These are phyloP conservation scores for Torymus auratus DNA, from an alignment of 2,888 invertebrate genomes.

Conservation along the genomic window DNA sequence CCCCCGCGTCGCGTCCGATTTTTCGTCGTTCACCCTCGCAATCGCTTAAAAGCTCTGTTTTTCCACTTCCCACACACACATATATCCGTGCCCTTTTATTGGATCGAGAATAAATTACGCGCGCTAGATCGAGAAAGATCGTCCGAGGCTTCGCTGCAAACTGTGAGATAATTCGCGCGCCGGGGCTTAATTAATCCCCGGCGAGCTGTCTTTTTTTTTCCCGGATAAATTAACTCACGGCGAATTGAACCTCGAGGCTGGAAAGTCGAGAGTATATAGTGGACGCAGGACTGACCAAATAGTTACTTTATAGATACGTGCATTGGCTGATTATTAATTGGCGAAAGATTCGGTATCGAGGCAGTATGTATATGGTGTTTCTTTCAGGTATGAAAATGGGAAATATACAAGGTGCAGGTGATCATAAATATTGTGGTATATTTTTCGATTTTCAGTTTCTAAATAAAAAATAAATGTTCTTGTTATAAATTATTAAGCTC, in stretches of 20 bases:
- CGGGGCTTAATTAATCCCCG: conserved; percentile 56
- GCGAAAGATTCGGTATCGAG: too few species aligned
- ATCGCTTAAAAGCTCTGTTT: conserved; percentile 6
- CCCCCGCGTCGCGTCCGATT: background rate
- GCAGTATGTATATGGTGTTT: too few species aligned
- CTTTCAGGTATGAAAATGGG: too few species aligned
- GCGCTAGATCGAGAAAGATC: conserved; percentile 57
- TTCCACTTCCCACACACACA: conserved; percentile 4
- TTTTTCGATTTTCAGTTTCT: too few species aligned
- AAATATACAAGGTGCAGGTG: too few species aligned
- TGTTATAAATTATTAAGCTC: too few species aligned
- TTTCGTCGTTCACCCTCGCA: background rate
- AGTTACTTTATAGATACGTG: too few species aligned
- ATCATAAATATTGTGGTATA: too few species aligned
- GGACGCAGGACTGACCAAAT: too few species aligned
- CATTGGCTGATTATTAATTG: too few species aligned
- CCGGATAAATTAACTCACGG: conserved; percentile 56
- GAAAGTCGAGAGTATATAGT: conserved; percentile 36
- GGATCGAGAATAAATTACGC: conserved; percentile 54
- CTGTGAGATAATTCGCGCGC: conserved; percentile 48
- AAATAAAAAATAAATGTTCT: too few species aligned
- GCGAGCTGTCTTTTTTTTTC: conserved; percentile 49
- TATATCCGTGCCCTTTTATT: conserved; percentile 45
- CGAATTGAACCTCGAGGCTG: conserved; percentile 53
- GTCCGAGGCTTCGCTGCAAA: conserved; percentile 54